Evolutionary conservation across 2,888 invertebrate species (phyloP).

Genomic region (Dryococelus australis): DNA sequence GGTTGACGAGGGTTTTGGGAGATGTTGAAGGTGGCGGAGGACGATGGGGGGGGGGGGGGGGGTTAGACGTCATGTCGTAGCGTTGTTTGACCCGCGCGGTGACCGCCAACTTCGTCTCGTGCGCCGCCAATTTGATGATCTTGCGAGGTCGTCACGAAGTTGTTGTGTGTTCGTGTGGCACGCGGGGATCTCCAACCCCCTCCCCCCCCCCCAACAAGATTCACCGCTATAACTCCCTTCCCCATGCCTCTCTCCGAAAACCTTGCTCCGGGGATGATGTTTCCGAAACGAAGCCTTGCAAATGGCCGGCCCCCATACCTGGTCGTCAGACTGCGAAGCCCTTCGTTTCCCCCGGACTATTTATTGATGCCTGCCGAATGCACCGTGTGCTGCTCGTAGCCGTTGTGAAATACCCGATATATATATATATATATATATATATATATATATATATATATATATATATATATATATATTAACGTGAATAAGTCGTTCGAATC

Average conservation of each 20-base stretch:
- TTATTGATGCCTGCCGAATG: background rate
- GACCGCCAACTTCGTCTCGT: background rate
- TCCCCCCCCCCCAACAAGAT: too few relatives aligned
- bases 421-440: too few relatives aligned
- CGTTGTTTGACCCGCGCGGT: background rate
- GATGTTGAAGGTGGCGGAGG: background rate
- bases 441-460: too few relatives aligned
- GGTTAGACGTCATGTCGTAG: background rate
- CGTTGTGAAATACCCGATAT: too few relatives aligned
- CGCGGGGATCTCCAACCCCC: background rate
- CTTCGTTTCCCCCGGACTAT: background rate
- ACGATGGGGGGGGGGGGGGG: background rate
- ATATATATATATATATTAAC: too few relatives aligned
- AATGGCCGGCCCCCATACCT: background rate
- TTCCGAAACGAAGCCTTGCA: background rate
- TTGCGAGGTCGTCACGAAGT: background rate
- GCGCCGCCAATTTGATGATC: background rate
- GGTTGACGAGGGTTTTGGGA: too few relatives aligned
- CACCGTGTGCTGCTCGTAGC: too few relatives aligned
- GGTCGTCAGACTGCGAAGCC: background rate
- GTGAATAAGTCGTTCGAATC: too few relatives aligned
- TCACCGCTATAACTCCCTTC: too few relatives aligned
- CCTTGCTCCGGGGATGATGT: background rate
- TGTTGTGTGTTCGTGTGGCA: too few relatives aligned
- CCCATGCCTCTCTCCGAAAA: background rate